Evolutionary conservation across 2,888 invertebrate species (phyloP).

Genomic region (Pelosia muscerda): DNA sequence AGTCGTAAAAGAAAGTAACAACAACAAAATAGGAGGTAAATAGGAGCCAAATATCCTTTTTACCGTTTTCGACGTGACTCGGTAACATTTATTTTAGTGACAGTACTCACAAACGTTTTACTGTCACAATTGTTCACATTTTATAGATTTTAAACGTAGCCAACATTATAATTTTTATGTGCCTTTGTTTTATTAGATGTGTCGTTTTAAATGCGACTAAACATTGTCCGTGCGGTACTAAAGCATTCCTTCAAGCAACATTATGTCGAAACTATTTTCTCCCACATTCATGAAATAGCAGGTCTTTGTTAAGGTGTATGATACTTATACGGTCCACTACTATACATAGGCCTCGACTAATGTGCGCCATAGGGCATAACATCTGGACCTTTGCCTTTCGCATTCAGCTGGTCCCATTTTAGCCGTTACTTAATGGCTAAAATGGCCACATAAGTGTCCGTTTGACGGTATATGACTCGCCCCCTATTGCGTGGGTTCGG

Average conservation of each 20-base stretch:
- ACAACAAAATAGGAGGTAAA: background rate
- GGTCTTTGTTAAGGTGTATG: background rate
- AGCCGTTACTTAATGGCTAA: too few species aligned
- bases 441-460: too few species aligned
- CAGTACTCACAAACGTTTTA: constrained; percentile 6
- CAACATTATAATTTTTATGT: constrained; percentile 27
- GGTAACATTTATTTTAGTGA: background rate
- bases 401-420: too few species aligned
- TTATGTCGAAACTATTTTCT: constrained; percentile 29
- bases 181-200: constrained; percentile 21
- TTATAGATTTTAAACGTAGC: constrained; percentile 15
- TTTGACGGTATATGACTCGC: too few species aligned
- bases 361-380: too few species aligned
- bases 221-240: constrained; percentile 23
- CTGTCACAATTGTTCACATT: constrained; percentile 13
- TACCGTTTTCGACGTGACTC: background rate
- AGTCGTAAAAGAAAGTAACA: background rate
- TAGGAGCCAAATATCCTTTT: background rate
- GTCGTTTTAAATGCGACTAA: constrained; percentile 28
- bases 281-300: constrained; percentile 34
- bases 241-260: constrained; percentile 31
- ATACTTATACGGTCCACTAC: background rate
- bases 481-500: too few species aligned
- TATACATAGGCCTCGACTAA: too few species aligned
- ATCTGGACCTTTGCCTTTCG: too few species aligned